phyloP scores from a whole-genome alignment of 2,888 invertebrate species.

The Erebia epiphron region DNA sequence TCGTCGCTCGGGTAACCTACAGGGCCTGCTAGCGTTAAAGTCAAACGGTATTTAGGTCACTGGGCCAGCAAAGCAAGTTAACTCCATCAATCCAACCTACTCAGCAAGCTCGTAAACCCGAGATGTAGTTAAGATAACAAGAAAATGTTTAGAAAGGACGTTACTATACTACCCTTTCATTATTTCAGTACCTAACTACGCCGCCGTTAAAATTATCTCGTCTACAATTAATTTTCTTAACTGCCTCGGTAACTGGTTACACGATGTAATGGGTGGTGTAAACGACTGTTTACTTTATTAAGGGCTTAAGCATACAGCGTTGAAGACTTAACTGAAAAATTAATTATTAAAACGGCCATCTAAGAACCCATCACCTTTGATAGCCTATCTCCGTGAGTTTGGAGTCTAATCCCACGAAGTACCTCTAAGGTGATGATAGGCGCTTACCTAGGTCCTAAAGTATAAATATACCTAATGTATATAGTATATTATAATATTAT shows the following conservation, averaged over 20 bases:
- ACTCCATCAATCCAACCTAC: neutral
- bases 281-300: conserved; percentile 27
- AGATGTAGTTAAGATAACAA: conserved; percentile 15
- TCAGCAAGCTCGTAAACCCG: conserved; percentile 2
- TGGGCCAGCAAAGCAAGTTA: neutral
- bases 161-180: conserved; percentile 8
- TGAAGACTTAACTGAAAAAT: neutral
- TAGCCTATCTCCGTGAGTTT: too few species aligned
- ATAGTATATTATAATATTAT: too few species aligned
- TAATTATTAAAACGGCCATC: too few species aligned
- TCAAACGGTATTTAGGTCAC: neutral
- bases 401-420: too few species aligned
- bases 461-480: too few species aligned
- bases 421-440: too few species aligned
- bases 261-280: conserved; percentile 24
- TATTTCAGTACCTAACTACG: conserved; percentile 23
- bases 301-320: neutral
- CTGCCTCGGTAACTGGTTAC: conserved; percentile 29
- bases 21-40: too few species aligned
- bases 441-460: too few species aligned
- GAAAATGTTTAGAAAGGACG: conserved; percentile 22
- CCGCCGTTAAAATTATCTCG: conserved; percentile 30
- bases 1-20: too few species aligned
- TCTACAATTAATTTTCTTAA: conserved; percentile 34
- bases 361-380: too few species aligned